Evolutionary conservation across 2,888 invertebrate genomes (phyloP).

Genomic region (Acanthosepion lycidas): DNA sequence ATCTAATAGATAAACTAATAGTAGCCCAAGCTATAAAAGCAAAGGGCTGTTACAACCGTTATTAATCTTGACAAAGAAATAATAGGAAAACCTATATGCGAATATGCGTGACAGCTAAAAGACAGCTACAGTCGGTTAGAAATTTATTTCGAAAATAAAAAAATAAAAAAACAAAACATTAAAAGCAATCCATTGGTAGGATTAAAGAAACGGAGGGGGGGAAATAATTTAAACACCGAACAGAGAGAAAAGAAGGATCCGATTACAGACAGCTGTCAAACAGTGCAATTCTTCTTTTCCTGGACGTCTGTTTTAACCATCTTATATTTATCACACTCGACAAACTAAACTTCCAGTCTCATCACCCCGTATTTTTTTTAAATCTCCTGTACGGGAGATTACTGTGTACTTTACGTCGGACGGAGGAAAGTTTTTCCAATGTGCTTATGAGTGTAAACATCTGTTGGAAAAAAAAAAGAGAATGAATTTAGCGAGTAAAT

Average conservation of each 20-base stretch:
- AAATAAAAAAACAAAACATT: too few relatives aligned
- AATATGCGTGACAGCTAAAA: too few relatives aligned
- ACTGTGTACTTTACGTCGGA: background rate
- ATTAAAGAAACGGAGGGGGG: too few relatives aligned
- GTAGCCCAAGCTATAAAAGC: too few relatives aligned
- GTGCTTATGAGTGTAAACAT: background rate
- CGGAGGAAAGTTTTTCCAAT: background rate
- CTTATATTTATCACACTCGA: background rate
- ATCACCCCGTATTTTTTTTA: background rate
- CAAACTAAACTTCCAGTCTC: background rate
- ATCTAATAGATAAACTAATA: too few relatives aligned
- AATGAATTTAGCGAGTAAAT: background rate
- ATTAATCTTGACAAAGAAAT: too few relatives aligned
- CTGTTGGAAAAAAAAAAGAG: background rate
- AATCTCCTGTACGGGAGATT: background rate
- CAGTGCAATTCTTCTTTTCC: background rate
- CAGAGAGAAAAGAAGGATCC: background rate
- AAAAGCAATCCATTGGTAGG: too few relatives aligned
- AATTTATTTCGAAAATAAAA: too few relatives aligned
- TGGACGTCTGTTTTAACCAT: background rate
- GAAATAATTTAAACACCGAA: too few relatives aligned
- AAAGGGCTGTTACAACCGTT: too few relatives aligned
- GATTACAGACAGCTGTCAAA: background rate
- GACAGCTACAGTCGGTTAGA: too few relatives aligned
- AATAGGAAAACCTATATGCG: too few relatives aligned